Evolutionary conservation across 2,797 vertebrate species (phyloP).

Genomic region (Acropternis orthonyx): DNA sequence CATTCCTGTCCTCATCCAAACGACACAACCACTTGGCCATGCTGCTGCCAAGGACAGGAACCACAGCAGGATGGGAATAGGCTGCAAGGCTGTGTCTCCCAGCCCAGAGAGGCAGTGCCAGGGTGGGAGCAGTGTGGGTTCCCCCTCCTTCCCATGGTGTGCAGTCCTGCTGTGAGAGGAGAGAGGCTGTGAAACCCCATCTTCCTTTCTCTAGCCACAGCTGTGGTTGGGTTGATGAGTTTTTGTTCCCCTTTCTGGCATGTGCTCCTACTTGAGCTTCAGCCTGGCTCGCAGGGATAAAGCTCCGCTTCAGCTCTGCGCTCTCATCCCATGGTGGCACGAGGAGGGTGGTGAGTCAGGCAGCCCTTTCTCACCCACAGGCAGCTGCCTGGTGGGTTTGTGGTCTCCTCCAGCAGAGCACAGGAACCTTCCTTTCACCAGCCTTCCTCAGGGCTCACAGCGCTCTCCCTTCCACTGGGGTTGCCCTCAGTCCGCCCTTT

Average conservation of each 20-base stretch:
- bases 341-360: slow-evolving; percentile 27
- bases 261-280: not conserved
- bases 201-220: slow-evolving; percentile 52
- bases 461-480: not conserved
- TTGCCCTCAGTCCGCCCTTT: slow-evolving; percentile 1
- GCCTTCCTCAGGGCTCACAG: not conserved
- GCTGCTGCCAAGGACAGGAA: not conserved
- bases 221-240: slow-evolving; percentile 47
- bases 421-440: not conserved
- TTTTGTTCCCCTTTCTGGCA: slow-evolving; percentile 49
- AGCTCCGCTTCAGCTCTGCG: not conserved
- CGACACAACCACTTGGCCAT: rapidly evolving
- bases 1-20: not conserved
- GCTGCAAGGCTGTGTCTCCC: not conserved
- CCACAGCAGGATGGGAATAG: rapidly evolving
- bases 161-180: not conserved
- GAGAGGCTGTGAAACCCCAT: slow-evolving; percentile 54
- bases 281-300: not conserved
- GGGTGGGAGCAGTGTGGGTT: not conserved
- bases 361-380: slow-evolving; percentile 27
- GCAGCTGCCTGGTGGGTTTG: slow-evolving; percentile 46
- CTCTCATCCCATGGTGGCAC: not conserved
- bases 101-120: not conserved
- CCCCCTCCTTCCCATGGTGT: not conserved
- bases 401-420: not conserved